These are phyloP conservation scores for Myotis brandtii DNA, from an alignment of 2,113 vertebrate genomes.

Conservation along the genomic window DNA sequence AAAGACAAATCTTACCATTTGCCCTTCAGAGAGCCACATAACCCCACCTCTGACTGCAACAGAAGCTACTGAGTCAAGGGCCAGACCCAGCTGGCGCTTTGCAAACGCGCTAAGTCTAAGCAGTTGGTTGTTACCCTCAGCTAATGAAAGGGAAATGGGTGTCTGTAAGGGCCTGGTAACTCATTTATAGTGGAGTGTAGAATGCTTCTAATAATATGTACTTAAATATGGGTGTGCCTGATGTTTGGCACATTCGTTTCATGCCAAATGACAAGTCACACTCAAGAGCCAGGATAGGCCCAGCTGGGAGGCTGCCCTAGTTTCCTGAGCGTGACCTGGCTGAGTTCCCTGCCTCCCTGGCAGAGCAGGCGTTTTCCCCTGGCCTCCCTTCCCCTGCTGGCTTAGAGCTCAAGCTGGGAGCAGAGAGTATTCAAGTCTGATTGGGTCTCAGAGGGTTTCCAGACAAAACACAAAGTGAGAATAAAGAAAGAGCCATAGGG, in stretches of 20 bases:
- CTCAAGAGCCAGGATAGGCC: background rate
- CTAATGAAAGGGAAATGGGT: background rate
- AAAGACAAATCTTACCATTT: constrained; percentile 12
- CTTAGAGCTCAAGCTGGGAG: background rate
- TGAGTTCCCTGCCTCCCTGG: background rate
- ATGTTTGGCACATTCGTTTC: constrained; percentile 45
- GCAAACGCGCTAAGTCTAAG: background rate
- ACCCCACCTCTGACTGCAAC: background rate
- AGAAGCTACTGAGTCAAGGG: background rate
- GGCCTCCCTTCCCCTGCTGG: background rate
- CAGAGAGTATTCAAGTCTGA: background rate
- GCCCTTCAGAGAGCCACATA: background rate
- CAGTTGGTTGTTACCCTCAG: background rate
- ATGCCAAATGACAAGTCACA: background rate
- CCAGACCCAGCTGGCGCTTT: background rate
- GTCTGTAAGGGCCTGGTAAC: background rate
- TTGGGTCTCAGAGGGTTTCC: background rate
- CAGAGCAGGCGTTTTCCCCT: constrained; percentile 17
- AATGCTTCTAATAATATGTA: background rate
- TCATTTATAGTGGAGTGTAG: background rate
- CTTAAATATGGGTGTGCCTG: constrained; percentile 63
- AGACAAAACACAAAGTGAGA: background rate
- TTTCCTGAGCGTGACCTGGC: constrained; percentile 45
- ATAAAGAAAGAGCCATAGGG: background rate
- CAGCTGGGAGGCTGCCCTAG: constrained; percentile 5